phyloP scores from a whole-genome alignment of 2,888 invertebrate genomes.

The Nomada goodeniana region DNA sequence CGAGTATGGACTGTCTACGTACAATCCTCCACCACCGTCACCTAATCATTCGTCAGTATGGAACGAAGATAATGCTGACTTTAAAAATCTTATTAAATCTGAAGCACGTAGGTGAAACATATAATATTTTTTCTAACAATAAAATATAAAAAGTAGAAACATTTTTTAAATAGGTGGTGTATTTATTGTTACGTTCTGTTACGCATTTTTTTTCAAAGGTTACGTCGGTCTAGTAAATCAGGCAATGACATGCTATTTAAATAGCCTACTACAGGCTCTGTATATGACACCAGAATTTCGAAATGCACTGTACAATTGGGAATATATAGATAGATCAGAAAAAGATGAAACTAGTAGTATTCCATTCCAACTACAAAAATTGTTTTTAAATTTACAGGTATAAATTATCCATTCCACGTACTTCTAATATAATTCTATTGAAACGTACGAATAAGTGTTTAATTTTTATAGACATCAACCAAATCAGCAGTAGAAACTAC shows the following conservation, averaged over 20 bases:
- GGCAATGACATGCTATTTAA: slow-evolving; percentile 97
- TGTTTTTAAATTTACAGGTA: slow-evolving; percentile 93
- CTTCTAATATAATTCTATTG: neutral
- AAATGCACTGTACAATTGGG: slow-evolving; percentile 94
- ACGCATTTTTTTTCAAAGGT: slow-evolving; percentile 74
- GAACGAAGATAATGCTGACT: slow-evolving; percentile 41
- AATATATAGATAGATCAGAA: slow-evolving; percentile 87
- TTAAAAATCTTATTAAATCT: slow-evolving; percentile 74
- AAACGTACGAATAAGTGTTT: slow-evolving; percentile 21
- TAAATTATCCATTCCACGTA: slow-evolving; percentile 16
- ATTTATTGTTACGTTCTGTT: neutral
- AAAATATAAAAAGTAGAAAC: neutral
- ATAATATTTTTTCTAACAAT: slow-evolving; percentile 7
- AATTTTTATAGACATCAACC: slow-evolving; percentile 88
- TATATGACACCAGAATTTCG: slow-evolving; percentile 97
- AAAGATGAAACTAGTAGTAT: slow-evolving; percentile 90
- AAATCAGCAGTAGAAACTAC: slow-evolving; percentile 94
- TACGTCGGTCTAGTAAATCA: slow-evolving; percentile 94
- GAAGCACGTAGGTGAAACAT: slow-evolving; percentile 82
- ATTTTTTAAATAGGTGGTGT: neutral
- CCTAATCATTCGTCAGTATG: slow-evolving; percentile 21
- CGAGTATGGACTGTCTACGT: neutral
- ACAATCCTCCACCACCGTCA: slow-evolving; percentile 9
- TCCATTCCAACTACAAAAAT: slow-evolving; percentile 93
- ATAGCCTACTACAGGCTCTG: slow-evolving; percentile 94